Base-by-base conservation (phyloP, 1,140 invertebrate species). In the Drosophila neocordata region DNA sequence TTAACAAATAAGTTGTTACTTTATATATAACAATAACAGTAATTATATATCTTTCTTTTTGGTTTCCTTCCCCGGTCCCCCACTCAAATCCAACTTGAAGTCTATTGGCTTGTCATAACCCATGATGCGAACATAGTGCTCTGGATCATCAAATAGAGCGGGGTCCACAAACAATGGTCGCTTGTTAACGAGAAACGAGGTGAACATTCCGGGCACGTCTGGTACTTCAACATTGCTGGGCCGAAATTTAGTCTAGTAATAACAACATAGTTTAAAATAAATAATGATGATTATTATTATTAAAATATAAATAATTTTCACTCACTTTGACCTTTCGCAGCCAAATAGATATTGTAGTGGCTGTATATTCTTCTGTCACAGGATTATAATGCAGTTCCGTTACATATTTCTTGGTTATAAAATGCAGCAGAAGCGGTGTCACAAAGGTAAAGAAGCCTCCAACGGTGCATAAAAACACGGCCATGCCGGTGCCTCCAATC, bases 61-160 rank as follows among this genome's bases (percentile, higher is more conserved):
- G 27, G 70, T 61, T 56, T 69, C 65, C 1, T 67, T 63, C 9
- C 67, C 2, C 1, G 35, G 5, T 9, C 59, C 63, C 0, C 34
- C 55, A 1, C 58, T 73, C 0, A 73, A 31, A 34, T 90, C 82
- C 22, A 95, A 77, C 92, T 95, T 95, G 63, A 97, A 96, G 92
- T 98, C 95, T 37, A 98, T 92, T 6, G 97, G 97, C 91, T 97
- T 96, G 84, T 99, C 97, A 90, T 95, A 98, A 1, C 96, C 97
- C 95, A 98, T 97, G 48, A 99, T 94, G 79, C 94, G 95, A 35
- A 93, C 94, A 92, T 96, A 98, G 91, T 97, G 95, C 62, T 93
- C 85, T 0, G 94, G 92, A 73, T 96, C 93, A 6, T 92, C 90
- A 78, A 98, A 98, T 12, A 93, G 87, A 1, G 92, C 91, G 0